Conservation (phyloP, 2,797 vertebrate genomes). For the Aulostomus chinensis region DNA sequence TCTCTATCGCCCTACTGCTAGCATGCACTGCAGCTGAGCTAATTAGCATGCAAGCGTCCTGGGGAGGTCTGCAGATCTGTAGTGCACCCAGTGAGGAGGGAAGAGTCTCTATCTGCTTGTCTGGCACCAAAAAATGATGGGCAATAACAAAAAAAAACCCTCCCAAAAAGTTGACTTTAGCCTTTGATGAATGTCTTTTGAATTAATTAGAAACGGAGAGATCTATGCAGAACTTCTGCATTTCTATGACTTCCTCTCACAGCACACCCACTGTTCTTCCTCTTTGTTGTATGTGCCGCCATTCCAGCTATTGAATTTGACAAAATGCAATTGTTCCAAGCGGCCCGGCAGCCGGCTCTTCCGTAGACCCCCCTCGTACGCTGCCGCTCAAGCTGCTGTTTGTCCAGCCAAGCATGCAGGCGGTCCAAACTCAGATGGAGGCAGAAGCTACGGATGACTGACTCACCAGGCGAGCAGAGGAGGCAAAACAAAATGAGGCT, state of each 20-base stretch:
- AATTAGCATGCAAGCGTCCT: too few relatives aligned
- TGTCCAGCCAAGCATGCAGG: constrained; percentile 49
- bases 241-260: constrained; percentile 11
- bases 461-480: constrained; percentile 28
- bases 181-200: too few relatives aligned
- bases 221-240: too few relatives aligned
- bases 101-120: too few relatives aligned
- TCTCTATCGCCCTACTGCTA: too few relatives aligned
- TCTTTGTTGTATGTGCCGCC: constrained; percentile 29
- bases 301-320: constrained; percentile 48
- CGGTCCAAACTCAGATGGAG: constrained; percentile 47
- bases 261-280: constrained; percentile 19
- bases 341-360: constrained; percentile 2
- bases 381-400: constrained; percentile 58
- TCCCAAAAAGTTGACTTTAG: too few relatives aligned
- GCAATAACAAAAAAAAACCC: too few relatives aligned
- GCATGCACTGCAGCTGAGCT: too few relatives aligned
- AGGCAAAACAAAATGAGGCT: constrained; percentile 33
- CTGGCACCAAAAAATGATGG: too few relatives aligned
- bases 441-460: constrained; percentile 57
- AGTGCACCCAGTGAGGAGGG: too few relatives aligned
- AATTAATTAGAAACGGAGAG: too few relatives aligned
- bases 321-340: constrained; percentile 38
- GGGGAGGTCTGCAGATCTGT: too few relatives aligned
- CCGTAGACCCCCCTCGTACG: constrained; percentile 30